Evolutionary conservation across 2,113 vertebrate genomes (phyloP).

Genomic region (Dicaeum eximium): DNA sequence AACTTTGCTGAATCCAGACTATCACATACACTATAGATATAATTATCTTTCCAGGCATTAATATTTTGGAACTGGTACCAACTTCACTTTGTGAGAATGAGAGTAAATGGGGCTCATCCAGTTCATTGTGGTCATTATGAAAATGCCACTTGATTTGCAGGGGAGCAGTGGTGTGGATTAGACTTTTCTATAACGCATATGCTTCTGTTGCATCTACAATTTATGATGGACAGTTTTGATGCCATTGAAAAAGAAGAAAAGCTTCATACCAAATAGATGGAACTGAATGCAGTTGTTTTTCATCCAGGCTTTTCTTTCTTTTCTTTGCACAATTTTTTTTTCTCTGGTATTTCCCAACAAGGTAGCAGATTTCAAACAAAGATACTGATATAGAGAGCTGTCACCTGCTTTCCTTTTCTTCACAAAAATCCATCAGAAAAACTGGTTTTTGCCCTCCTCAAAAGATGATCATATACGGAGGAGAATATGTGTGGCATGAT

Average conservation of each 20-base stretch:
- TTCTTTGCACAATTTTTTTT: neutral
- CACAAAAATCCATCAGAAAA: neutral
- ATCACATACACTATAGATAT: rapidly evolving
- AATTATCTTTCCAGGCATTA: neutral
- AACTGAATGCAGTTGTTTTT: neutral
- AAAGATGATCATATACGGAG: neutral
- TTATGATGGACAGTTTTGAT: neutral
- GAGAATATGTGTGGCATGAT: neutral
- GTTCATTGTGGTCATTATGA: neutral
- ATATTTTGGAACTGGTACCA: neutral
- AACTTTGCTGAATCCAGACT: neutral
- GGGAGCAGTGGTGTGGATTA: neutral
- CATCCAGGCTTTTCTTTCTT: neutral
- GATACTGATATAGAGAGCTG: neutral
- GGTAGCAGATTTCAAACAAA: neutral
- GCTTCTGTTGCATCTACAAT: neutral
- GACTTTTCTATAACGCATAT: neutral
- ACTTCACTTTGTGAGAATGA: neutral
- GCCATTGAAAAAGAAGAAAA: neutral
- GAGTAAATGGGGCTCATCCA: neutral
- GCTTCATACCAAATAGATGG: neutral
- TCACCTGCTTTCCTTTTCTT: neutral
- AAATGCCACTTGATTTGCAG: neutral
- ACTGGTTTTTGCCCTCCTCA: neutral
- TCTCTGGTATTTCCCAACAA: neutral